phyloP scores from a whole-genome alignment of 1,140 invertebrate genomes.

The Trachelipus rathkii region DNA sequence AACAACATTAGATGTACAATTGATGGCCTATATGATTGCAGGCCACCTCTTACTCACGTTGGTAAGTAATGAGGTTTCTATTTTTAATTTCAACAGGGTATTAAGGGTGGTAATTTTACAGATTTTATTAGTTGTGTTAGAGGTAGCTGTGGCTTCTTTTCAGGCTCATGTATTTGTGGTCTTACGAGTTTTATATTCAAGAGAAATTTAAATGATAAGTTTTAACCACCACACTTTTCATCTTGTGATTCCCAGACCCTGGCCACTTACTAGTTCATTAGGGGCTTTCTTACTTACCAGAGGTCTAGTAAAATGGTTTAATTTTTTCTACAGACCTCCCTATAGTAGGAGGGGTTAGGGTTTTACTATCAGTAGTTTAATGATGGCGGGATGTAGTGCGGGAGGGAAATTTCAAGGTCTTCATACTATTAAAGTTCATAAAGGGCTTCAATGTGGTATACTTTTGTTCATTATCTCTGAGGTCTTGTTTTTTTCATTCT shows the following conservation, averaged over 20 bases:
- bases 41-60: conserved; percentile 60
- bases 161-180: conserved; percentile 56
- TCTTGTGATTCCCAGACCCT: conserved; percentile 52
- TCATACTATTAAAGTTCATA: conserved; percentile 49
- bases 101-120: no score
- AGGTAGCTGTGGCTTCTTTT: no score
- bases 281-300: conserved; percentile 51
- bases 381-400: conserved; percentile 59
- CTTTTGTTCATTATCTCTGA: conserved; percentile 63
- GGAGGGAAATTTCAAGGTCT: conserved; percentile 54
- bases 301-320: conserved; percentile 55
- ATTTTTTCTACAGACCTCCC: conserved; percentile 53
- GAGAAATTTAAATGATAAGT: conserved; percentile 51
- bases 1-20: conserved; percentile 59
- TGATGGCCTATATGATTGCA: conserved; percentile 66
- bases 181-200: conserved; percentile 55
- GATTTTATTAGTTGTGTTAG: no score
- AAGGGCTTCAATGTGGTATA: conserved; percentile 56
- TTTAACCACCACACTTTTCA: conserved; percentile 46
- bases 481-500: conserved; percentile 60
- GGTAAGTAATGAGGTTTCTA: no score
- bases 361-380: conserved; percentile 55
- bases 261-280: conserved; percentile 54
- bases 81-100: no score
- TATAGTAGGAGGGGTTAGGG: conserved; percentile 52